These are phyloP conservation scores for Rhingia campestris DNA, from an alignment of 2,888 invertebrate species.

Conservation along the genomic window DNA sequence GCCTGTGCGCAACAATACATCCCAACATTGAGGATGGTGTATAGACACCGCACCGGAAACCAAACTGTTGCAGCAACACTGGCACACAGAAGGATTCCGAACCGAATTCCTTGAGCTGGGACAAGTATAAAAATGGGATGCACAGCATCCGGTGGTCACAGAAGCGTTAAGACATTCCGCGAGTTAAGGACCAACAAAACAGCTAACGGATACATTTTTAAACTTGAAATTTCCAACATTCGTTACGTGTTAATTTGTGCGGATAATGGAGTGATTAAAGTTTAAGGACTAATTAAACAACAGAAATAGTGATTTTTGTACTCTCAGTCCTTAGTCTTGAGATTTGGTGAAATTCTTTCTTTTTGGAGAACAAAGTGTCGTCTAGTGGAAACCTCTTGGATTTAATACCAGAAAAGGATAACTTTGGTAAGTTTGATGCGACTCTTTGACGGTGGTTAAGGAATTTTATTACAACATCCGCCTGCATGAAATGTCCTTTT, in stretches of 20 bases:
- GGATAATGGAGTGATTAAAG: constrained; percentile 67
- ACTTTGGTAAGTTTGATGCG: constrained; percentile 52
- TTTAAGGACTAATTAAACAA: constrained; percentile 41
- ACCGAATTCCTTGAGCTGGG: constrained; percentile 31
- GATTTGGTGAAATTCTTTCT: neutral
- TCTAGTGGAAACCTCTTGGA: constrained; percentile 34
- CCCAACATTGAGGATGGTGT: constrained; percentile 47
- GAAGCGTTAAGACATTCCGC: constrained; percentile 63
- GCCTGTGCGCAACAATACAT: constrained; percentile 60
- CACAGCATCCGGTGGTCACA: constrained; percentile 72
- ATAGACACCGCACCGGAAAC: constrained; percentile 43
- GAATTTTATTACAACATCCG: constrained; percentile 30
- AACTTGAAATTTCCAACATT: constrained; percentile 8
- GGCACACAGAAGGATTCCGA: constrained; percentile 22
- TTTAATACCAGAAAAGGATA: constrained; percentile 24
- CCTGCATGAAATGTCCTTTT: constrained; percentile 15
- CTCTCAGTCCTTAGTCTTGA: neutral
- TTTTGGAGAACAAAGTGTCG: constrained; percentile 1
- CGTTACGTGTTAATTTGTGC: constrained; percentile 44
- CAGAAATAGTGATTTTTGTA: constrained; percentile 42
- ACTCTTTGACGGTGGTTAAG: neutral
- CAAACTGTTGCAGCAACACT: constrained; percentile 72
- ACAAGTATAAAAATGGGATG: constrained; percentile 66
- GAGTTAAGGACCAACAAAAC: constrained; percentile 51
- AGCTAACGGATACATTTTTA: constrained; percentile 23